Evolutionary conservation across 2,113 vertebrate species (phyloP).

Genomic region (Columba janthina): DNA sequence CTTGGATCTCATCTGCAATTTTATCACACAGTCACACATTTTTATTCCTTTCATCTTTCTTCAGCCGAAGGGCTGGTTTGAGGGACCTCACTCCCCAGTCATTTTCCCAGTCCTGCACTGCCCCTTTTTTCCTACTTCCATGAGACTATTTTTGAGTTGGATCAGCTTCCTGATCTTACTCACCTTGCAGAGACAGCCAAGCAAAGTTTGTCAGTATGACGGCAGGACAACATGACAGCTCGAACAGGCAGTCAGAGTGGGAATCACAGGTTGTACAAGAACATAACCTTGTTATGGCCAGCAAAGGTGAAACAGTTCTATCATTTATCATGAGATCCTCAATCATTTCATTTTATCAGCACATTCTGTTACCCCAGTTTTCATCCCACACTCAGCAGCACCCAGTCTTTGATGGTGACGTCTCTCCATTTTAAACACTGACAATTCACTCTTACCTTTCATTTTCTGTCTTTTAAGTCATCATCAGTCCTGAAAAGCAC

Average conservation of each 20-base stretch:
- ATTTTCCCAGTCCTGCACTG: background rate
- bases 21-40: background rate
- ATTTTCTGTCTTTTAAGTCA: background rate
- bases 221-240: background rate
- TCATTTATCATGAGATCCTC: background rate
- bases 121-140: background rate
- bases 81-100: background rate
- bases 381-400: background rate
- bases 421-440: background rate
- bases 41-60: conserved; percentile 44
- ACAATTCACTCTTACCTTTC: background rate
- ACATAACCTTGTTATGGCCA: background rate
- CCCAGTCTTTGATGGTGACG: background rate
- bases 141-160: background rate
- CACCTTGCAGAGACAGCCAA: background rate
- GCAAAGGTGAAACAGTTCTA: background rate
- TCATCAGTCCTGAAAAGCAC: background rate
- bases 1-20: conserved; percentile 33
- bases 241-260: background rate
- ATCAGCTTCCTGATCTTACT: background rate
- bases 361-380: background rate
- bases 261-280: background rate
- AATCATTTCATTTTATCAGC: background rate
- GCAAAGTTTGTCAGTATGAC: background rate
- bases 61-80: background rate